Base-by-base conservation (phyloP, 2,113 vertebrate genomes). In the Octodon degus region DNA sequence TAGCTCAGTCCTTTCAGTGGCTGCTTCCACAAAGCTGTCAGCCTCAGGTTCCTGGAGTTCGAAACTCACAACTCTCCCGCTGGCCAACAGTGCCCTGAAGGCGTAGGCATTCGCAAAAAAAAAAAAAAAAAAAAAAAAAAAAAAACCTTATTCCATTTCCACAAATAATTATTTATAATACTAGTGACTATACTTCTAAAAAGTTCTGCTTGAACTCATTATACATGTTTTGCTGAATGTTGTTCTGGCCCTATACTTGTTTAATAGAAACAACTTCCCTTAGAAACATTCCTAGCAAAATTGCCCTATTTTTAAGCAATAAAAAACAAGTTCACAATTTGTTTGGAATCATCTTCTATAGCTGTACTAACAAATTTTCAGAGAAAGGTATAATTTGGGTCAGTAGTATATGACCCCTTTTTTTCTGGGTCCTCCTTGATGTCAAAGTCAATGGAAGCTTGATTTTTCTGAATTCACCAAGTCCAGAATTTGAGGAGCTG, bases 381-480 rank as follows among this genome's bases (percentile, higher is more conserved):
- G 40, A 80, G 79, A 80, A 95, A 79, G 34, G 83, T 79, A 22
- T 83, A 83, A 95, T 96, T 89, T 70, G 5, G 11, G 20, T 72
- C 10, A 74, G 12, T 83, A 80, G 62, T 91, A 74, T 83, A n/a
- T 86, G 40, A 79, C 19, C 10, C 16, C 14, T 70, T 70, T n/a
- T 2, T 58, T 68, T 88, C 34, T 80, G 0, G 50, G 32, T 93
- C 24, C 24, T 95, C 3, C 10, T 65, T 86, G 62, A 37, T 74
- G 63, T 58, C 86, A 93, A 87, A 93, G 63, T 97, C 76, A 83
- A 89, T 95, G 91, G 9, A 94, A 94, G 89, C 67, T 25, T 47
- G 32, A 86, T 91, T 93, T 97, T 40, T 80, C 25, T 84, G 68
- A 93, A 47, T 77, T 34, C 0, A 96, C 79, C 40, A 95, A 91